phyloP scores from a whole-genome alignment of 1,140 invertebrate genomes.

The Papilio aristodemus region DNA sequence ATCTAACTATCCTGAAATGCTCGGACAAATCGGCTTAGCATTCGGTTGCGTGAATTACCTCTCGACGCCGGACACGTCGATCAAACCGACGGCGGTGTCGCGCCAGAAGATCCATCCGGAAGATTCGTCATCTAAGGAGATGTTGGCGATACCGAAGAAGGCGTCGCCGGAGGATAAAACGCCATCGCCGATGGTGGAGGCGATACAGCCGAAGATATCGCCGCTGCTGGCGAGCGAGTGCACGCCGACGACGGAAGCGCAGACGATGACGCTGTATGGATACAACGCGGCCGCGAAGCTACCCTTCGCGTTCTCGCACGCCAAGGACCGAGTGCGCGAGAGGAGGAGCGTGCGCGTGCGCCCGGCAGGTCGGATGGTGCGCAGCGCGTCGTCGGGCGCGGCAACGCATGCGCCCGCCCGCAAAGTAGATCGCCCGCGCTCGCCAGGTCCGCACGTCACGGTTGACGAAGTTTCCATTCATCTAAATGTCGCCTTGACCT shows the following conservation, averaged over 20 bases:
- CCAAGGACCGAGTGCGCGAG: constrained; percentile 45
- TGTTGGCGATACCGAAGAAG: constrained; percentile 57
- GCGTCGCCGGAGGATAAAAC: constrained; percentile 69
- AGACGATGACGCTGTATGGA: constrained; percentile 66
- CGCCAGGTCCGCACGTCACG: constrained; percentile 60
- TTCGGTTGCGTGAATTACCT: constrained; percentile 80
- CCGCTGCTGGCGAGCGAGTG: constrained; percentile 60
- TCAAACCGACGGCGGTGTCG: constrained; percentile 48
- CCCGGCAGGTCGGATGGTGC: constrained; percentile 70
- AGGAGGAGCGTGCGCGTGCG: constrained; percentile 48
- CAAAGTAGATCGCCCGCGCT: constrained; percentile 57
- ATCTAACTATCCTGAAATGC: constrained; percentile 79
- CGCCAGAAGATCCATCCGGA: constrained; percentile 72
- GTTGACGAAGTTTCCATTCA: constrained; percentile 50
- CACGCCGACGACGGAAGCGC: constrained; percentile 59
- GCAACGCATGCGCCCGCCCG: constrained; percentile 55
- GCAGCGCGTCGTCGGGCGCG: constrained; percentile 70
- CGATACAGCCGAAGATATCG: constrained; percentile 71
- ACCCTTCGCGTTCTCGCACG: constrained; percentile 76
- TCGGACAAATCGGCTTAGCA: constrained; percentile 77
- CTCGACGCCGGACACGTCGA: constrained; percentile 54
- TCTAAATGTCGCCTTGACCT: neutral
- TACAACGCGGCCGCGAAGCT: constrained; percentile 78
- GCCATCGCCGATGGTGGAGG: constrained; percentile 58
- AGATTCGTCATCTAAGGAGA: constrained; percentile 58